A percentile compares a stretch with the other conserved stretches of the same genome.
Conservation (phyloP, 2,888 invertebrate genomes). For the Cantharis flavilabris region DNA sequence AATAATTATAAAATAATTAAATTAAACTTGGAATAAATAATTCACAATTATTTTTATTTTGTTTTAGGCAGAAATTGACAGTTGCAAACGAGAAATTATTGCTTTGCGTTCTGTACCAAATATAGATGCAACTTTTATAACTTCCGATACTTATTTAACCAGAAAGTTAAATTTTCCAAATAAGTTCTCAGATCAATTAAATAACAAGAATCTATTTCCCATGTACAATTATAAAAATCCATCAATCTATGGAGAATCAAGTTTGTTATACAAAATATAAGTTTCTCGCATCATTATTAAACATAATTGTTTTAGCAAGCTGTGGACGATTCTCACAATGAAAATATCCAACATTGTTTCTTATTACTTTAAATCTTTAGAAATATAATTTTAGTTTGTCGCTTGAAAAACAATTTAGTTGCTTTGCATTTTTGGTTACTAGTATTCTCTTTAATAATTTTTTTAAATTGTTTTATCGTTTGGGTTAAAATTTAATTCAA, state of each 20-base stretch:
- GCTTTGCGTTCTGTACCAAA: neutral
- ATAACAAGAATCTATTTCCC: neutral
- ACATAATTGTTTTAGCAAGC: neutral
- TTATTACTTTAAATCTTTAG: neutral
- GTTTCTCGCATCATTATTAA: neutral
- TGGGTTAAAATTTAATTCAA: neutral
- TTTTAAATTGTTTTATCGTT: neutral
- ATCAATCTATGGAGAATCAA: neutral
- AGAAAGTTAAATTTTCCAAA: neutral
- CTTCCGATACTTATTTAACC: neutral
- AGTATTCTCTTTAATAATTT: neutral
- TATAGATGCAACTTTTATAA: neutral
- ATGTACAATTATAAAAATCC: neutral
- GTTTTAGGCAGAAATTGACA: neutral
- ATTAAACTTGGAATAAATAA: neutral
- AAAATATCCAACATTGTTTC: neutral
- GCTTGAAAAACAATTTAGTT: neutral
- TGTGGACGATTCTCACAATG: neutral
- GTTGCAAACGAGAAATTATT: neutral
- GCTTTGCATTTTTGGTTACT: neutral
- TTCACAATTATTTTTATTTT: neutral
- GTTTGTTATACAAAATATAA: neutral
- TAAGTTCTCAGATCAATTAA: neutral
- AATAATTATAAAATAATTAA: neutral
- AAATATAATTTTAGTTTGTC: neutral